A percentile compares a stretch with the other conserved stretches of the same genome.
phyloP scores from a whole-genome alignment of 2,888 invertebrate genomes.

The Terebella lapidaria region DNA sequence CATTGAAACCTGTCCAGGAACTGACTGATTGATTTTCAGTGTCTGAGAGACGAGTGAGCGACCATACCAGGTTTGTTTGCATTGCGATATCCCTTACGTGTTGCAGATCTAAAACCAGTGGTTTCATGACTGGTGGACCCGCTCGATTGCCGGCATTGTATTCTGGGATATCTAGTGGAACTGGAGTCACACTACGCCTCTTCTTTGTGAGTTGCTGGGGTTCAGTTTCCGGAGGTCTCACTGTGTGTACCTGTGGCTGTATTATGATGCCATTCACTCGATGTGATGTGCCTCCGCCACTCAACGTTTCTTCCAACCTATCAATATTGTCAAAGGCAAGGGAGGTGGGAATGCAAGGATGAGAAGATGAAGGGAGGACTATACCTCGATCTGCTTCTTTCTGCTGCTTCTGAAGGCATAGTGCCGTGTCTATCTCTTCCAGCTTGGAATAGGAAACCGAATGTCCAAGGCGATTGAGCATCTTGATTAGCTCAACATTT shows the following conservation, averaged over 20 bases:
- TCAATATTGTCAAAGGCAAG: conserved; percentile 29
- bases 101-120: neutral
- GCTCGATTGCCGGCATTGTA: conserved; percentile 13
- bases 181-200: neutral
- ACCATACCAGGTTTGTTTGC: no score
- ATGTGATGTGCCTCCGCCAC: conserved; percentile 26
- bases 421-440: conserved; percentile 9
- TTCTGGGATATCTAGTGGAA: neutral
- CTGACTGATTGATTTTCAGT: conserved; percentile 10
- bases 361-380: conserved; percentile 13
- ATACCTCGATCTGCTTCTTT: neutral
- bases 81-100: neutral
- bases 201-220: neutral
- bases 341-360: conserved; percentile 17
- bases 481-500: conserved; percentile 5
- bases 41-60: neutral
- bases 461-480: conserved; percentile 3
- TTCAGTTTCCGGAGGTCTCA: neutral
- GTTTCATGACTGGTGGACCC: conserved; percentile 8
- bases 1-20: neutral
- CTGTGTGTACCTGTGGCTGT: conserved; percentile 19
- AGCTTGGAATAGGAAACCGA: conserved; percentile 8
- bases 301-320: conserved; percentile 26
- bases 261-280: conserved; percentile 29
- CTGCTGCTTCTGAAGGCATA: conserved; percentile 5